Evolutionary conservation across 2,888 invertebrate genomes (phyloP), one percentile per base, ranked within the genome.

Genomic region (Sinopyrophorus schimmeli): DNA sequence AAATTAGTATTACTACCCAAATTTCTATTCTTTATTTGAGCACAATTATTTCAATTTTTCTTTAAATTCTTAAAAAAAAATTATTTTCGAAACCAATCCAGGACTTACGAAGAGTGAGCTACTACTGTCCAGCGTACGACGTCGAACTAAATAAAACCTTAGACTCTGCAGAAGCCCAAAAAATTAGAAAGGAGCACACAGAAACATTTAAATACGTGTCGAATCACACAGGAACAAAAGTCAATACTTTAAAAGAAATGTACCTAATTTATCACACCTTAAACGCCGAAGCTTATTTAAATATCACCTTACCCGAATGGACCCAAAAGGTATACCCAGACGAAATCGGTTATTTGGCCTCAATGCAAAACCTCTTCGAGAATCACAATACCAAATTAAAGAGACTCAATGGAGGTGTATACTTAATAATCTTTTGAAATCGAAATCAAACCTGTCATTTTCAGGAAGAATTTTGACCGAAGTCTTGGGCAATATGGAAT

Each of bases 251-350:
- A 5, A 16, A 18, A 6, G 65, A 69, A 46, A 62, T 63, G 5
- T 69, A 71, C 37, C 48, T 58, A 18, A 49, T 72, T 3, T 71
- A 65, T 47, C 71, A 72, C 57, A 69, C 69, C 2, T 47, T 76
- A 1, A 57, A 58, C 34, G 64, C 75, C 1, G 70, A 74, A 55
- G 61, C 60, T 16, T 54, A 52, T 0, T 56, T 73, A 63, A 70
- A 72, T 52, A 51, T 75, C 11, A 59, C 68, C 1, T 56, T 77
- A n/a, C 77, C 77, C 1, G 59, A 67, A 21, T 78, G 77, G 78
- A 67, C 74, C 0, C 53, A 57, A 3, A 55, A 59, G 1, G 66
- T 76, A 5, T 72, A 65, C 56, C 70, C 71, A 2, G 53, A 65
- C 32, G 64, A 71, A 11, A 60, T 71, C 1, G 64, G 69, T 2